phyloP scores from a whole-genome alignment of 1,140 invertebrate genomes.

The Lycorma delicatula region DNA sequence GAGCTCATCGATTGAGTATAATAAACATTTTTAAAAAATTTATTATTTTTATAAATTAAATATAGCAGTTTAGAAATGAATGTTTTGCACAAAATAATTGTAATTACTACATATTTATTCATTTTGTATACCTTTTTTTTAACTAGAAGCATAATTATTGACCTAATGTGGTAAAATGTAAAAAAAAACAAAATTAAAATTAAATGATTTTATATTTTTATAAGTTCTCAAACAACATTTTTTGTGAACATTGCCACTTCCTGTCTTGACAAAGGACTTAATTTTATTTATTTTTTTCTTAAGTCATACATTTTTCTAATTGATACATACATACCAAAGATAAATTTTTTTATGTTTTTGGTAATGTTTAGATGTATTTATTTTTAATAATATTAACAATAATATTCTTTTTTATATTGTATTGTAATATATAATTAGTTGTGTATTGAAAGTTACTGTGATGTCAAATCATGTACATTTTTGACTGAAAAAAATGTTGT shows the following conservation, averaged over 20 bases:
- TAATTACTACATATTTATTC: too few species aligned
- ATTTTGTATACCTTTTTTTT: too few species aligned
- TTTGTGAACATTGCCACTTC: neutral
- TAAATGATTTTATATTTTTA: too few species aligned
- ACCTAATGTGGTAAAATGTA: too few species aligned
- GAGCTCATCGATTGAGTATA: too few species aligned
- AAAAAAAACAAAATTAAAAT: too few species aligned
- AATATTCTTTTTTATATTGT: too few species aligned
- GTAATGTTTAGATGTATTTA: neutral
- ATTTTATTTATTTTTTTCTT: neutral
- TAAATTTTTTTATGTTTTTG: neutral
- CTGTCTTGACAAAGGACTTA: neutral
- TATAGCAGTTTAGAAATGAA: too few species aligned
- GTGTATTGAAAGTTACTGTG: constrained; percentile 2
- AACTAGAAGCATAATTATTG: too few species aligned
- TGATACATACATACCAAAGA: constrained; percentile 2
- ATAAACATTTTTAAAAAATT: too few species aligned
- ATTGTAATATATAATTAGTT: neutral
- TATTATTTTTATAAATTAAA: too few species aligned
- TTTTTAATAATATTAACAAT: neutral
- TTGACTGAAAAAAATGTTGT: neutral
- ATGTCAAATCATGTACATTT: constrained; percentile 1
- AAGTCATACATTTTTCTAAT: neutral
- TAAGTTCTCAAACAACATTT: neutral
- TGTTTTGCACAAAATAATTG: too few species aligned